A percentile compares a stretch with the other conserved stretches of the same genome.
phyloP scores from a whole-genome alignment of 2,888 invertebrate species.

The Brachyptera risi region DNA sequence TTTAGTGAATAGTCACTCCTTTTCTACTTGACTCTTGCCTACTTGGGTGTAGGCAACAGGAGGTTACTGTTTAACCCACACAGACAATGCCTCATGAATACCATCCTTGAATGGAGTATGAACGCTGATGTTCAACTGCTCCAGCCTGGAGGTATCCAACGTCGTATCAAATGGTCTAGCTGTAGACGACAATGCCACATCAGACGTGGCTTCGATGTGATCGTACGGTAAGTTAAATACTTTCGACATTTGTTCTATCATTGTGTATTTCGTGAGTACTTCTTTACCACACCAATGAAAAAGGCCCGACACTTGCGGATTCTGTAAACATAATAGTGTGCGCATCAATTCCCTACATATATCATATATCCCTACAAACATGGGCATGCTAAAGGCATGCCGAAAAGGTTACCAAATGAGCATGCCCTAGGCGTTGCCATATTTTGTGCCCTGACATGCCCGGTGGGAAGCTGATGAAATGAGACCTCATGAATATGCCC shows the following conservation, averaged over 20 bases:
- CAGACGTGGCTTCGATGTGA: slow-evolving; percentile 43
- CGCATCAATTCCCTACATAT: too few species aligned
- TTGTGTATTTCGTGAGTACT: slow-evolving; percentile 49
- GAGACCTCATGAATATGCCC: too few species aligned
- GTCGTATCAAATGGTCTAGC: slow-evolving; percentile 46
- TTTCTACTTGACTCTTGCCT: too few species aligned
- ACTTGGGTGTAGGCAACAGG: too few species aligned
- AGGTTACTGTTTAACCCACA: too few species aligned
- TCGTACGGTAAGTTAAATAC: slow-evolving; percentile 42
- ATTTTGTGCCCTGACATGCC: too few species aligned
- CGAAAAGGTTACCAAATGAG: too few species aligned
- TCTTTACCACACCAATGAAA: slow-evolving; percentile 51
- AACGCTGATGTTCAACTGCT: slow-evolving; percentile 40
- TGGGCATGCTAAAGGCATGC: too few species aligned
- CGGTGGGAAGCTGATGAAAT: too few species aligned
- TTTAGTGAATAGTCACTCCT: too few species aligned
- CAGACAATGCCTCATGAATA: slow-evolving; percentile 36
- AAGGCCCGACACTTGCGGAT: slow-evolving; percentile 41
- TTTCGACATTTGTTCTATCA: slow-evolving; percentile 47
- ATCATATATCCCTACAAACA: too few species aligned
- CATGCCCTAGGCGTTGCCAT: too few species aligned
- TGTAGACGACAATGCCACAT: slow-evolving; percentile 37
- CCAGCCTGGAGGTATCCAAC: slow-evolving; percentile 41
- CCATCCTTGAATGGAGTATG: slow-evolving; percentile 44
- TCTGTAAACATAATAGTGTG: not conserved